phyloP scores from a whole-genome alignment of 1,140 invertebrate genomes.

The Hetaerina americana region DNA sequence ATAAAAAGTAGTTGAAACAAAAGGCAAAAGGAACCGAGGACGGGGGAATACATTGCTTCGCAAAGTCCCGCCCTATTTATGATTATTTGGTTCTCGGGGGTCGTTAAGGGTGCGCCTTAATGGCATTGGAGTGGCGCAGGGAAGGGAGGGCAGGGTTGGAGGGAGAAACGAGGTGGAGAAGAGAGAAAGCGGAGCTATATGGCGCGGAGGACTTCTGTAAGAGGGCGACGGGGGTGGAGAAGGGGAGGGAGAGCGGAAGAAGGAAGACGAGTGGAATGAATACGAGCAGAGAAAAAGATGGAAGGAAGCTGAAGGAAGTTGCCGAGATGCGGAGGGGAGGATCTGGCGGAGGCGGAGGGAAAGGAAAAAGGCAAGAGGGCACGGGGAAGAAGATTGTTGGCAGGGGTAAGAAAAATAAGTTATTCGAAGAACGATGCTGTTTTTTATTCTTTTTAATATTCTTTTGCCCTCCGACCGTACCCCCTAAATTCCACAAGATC shows the following conservation, averaged over 20 bases:
- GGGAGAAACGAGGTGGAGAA: neutral
- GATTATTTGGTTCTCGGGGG: neutral
- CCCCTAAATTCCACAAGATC: neutral
- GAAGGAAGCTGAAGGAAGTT: too few relatives aligned
- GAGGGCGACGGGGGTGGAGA: too few relatives aligned
- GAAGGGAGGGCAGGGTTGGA: neutral
- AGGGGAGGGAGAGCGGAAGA: too few relatives aligned
- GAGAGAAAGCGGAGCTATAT: neutral
- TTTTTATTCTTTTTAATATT: conserved; percentile 1
- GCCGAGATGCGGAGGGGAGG: too few relatives aligned
- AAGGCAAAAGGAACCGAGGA: neutral
- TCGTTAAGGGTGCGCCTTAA: neutral
- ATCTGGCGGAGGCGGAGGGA: too few relatives aligned
- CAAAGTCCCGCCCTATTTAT: neutral
- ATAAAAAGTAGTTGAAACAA: neutral
- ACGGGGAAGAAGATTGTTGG: too few relatives aligned
- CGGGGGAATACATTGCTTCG: neutral
- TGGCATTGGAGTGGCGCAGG: neutral
- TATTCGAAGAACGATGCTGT: neutral
- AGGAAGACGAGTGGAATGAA: too few relatives aligned
- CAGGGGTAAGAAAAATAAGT: neutral
- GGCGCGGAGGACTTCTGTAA: too few relatives aligned
- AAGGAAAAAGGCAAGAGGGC: too few relatives aligned
- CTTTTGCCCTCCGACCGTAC: neutral
- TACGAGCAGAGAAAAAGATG: too few relatives aligned